Evolutionary conservation across 2,888 invertebrate genomes (phyloP), one percentile per base, ranked within the genome.

Genomic region (Lepidochrysops patricia): DNA sequence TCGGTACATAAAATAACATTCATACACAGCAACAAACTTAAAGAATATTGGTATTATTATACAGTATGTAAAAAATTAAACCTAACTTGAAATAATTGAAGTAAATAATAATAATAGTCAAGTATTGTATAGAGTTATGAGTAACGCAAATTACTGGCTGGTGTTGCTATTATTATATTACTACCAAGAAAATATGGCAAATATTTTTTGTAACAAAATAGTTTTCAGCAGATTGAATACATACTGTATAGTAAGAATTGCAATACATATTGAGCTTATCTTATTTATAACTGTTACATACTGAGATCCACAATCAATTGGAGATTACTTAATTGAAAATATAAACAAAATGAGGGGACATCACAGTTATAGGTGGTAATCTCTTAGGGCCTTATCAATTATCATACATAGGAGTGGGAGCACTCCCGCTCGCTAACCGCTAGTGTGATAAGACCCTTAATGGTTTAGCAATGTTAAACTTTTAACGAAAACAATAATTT

Each of bases 241-340:
- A 43, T 43, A 43, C 12, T 43, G 59, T 63, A 69, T 70, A 70
- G 69, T 72, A 61, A 62, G 62, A 66, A 65, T 69, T 63, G 66
- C 64, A 66, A 71, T 71, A 69, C 67, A 71, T 72, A 71, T 80
- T 82, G 81, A 82, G 82, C 81, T 71, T 72, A 73, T 73, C 70
- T 69, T 80, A 71, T 75, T 77, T 79, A 77, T 66, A 68, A 67
- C 64, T 70, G 67, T 69, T 68, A 77, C 72, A 82, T 84, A 84
- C 75, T 87, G 88, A 88, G 87, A 87, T 87, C 86, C 81, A 86
- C 87, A 89, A 85, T 85, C 88, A 85, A 77, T 77, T 85, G 84
- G 81, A 84, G 80, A 76, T 86, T 86, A 86, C 84, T 84, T 80
- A 84, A 85, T 68, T 61, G 13, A 50, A 12, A 58, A 48, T 57